Evolutionary conservation across 2,888 invertebrate species (phyloP), one percentile per base, ranked within the genome.

Genomic region (Drosophila macrospina): DNA sequence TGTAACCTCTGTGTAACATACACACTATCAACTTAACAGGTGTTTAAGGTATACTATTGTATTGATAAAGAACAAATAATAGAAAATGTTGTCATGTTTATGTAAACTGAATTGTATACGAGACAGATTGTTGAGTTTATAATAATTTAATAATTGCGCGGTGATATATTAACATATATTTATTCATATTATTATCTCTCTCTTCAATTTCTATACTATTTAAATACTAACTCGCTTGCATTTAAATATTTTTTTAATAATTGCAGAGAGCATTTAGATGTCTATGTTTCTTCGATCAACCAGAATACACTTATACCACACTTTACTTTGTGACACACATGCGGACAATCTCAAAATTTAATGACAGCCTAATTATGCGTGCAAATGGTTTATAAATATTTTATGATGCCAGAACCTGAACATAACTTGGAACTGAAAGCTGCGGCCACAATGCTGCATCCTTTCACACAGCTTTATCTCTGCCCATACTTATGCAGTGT

Each of bases 361-460:
- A 89, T 90, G 91, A 91, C 91, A 91, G 81, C 78, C 91, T 90
- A 90, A 90, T 90, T 90, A 90, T 91, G 91, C 90, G 90, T 89
- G 89, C 89, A 91, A 91, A 90, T 89, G 90, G 80, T 89, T 89
- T 89, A 90, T 90, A 91, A 90, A 90, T 91, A 90, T 90, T 90
- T 90, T 79, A 87, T 85, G 77, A 65, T 13, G 45, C 48, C 67
- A 37, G 37, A n/a, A 16, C 20, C 41, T 69, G 87, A 70, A 78
- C 78, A 59, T 73, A 77, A 69, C 71, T 80, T 79, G 69, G 34
- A 44, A 39, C 69, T 74, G 69, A 55, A 69, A 55, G 47, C 50
- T 61, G 63, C 67, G 61, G 62, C 61, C 64, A 55, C 68, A 59
- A 16, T 52, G 41, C 39, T 37, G 44, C 68, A 67, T 16, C 15